Evolutionary conservation across 2,888 invertebrate genomes (phyloP).

Genomic region (Clivina fossor): DNA sequence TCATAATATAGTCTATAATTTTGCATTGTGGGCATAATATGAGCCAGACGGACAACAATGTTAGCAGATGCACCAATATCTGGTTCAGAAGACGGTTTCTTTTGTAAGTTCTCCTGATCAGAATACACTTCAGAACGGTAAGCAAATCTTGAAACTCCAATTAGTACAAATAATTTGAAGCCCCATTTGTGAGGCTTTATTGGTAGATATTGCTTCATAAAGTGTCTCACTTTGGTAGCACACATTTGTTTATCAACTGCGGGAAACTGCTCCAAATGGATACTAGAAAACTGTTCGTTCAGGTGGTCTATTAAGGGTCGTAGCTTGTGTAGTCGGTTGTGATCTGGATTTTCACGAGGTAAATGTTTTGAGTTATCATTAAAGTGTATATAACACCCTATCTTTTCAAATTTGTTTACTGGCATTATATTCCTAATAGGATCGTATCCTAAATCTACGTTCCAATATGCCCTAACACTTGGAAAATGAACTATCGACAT

Average conservation of each 20-base stretch:
- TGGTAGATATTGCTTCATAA: too few relatives aligned
- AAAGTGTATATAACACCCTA: conserved; percentile 46
- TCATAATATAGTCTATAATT: too few relatives aligned
- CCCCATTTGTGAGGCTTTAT: too few relatives aligned
- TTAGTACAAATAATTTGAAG: too few relatives aligned
- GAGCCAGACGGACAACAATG: too few relatives aligned
- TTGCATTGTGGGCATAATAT: too few relatives aligned
- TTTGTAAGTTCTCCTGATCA: too few relatives aligned
- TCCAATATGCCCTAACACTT: not conserved
- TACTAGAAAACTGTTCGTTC: conserved; percentile 43
- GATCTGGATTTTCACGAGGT: conserved; percentile 27
- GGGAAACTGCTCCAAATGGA: conserved; percentile 44
- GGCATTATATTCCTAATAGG: not conserved
- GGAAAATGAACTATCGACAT: not conserved
- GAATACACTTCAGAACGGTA: too few relatives aligned
- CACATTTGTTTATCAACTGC: conserved; percentile 44
- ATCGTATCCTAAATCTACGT: not conserved
- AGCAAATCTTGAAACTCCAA: too few relatives aligned
- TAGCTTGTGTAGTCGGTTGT: conserved; percentile 39
- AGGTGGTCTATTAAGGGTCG: conserved; percentile 38
- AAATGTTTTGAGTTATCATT: conserved; percentile 35
- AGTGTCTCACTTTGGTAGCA: conserved; percentile 47
- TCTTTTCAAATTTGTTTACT: conserved; percentile 3
- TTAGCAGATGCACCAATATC: too few relatives aligned
- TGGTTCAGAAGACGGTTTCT: too few relatives aligned